Evolutionary conservation across 2,797 vertebrate genomes (phyloP), one percentile per base, ranked within the genome.

Genomic region (Protosalanx chinensis): DNA sequence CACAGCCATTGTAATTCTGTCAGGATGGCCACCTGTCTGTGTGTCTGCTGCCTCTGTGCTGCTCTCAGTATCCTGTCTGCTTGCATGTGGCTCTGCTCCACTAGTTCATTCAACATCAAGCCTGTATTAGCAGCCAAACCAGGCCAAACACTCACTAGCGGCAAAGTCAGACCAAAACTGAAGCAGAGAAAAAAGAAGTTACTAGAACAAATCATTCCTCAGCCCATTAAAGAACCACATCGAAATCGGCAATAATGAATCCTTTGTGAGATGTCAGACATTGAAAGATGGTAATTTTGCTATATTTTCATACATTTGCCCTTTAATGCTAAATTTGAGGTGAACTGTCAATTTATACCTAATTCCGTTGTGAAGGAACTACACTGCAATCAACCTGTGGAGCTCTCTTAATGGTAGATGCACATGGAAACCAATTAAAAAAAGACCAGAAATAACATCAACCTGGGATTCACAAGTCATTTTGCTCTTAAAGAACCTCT

Each of bases 381-480:
- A 70, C 51, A 49, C 20, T 30, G 37, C 27, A 51, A 57, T 35
- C 13, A 29, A 37, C 74, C 49, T 68, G 65, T 76, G 35, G 60
- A 73, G 72, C 51, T 62, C 61, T 63, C 61, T 61, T 29, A 57
- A n/a, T 61, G 23, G 33, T 68, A 72, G 56, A 76, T 71, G 51
- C 65, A 68, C 58, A 68, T 68, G 62, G 66, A 60, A 78, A 67
- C 71, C 71, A 71, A 75, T 81, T 75, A 73, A 71, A 81, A 66
- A 46, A 37, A 16, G 71, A 57, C 71, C 76, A 76, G 67, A 81
- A 81, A 78, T 76, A 78, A 69, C 71, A 64, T 35, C 8, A 53
- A 27, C 68, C 1, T 27, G 73, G 74, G 79, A 71, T 58, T 76
- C 35, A 64, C 49, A 78, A 77, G 70, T 76, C 67, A 71, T 76